phyloP scores from a whole-genome alignment of 1,140 invertebrate species.

The Maconellicoccus hirsutus region DNA sequence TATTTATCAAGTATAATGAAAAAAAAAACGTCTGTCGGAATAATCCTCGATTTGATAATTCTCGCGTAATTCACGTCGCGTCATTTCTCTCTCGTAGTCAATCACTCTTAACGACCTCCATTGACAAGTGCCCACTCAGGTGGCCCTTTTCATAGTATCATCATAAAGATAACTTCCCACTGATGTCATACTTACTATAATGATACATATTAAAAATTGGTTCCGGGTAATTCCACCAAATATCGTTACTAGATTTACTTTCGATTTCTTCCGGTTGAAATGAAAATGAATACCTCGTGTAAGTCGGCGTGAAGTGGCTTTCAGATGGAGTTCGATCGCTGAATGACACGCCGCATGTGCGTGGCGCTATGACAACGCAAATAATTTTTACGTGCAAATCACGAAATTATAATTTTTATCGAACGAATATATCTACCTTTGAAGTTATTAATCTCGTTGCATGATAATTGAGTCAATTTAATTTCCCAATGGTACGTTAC shows the following conservation, averaged over 20 bases:
- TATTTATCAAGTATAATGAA: too few species aligned
- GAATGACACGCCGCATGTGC: not conserved
- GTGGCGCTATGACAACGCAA: conserved; percentile 3
- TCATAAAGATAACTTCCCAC: too few species aligned
- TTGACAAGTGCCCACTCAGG: too few species aligned
- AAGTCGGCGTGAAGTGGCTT: not conserved
- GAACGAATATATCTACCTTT: conserved; percentile 27
- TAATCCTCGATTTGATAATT: too few species aligned
- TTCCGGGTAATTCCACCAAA: conserved; percentile 33
- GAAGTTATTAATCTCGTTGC: conserved; percentile 31
- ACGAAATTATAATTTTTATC: not conserved
- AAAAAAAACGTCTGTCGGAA: too few species aligned
- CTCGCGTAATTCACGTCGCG: too few species aligned
- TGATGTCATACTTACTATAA: conserved; percentile 27
- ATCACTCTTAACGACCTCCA: too few species aligned
- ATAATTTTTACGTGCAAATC: too few species aligned
- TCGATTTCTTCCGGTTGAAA: conserved; percentile 2
- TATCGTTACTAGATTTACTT: conserved; percentile 23
- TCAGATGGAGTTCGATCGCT: not conserved
- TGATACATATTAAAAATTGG: conserved; percentile 33
- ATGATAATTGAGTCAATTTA: conserved; percentile 34
- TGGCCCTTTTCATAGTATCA: too few species aligned
- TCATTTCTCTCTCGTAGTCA: too few species aligned
- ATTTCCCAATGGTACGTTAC: conserved; percentile 35
- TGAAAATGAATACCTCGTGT: conserved; percentile 2